Conservation (phyloP, 2,888 invertebrate genomes). For the Abscondita cerata region DNA sequence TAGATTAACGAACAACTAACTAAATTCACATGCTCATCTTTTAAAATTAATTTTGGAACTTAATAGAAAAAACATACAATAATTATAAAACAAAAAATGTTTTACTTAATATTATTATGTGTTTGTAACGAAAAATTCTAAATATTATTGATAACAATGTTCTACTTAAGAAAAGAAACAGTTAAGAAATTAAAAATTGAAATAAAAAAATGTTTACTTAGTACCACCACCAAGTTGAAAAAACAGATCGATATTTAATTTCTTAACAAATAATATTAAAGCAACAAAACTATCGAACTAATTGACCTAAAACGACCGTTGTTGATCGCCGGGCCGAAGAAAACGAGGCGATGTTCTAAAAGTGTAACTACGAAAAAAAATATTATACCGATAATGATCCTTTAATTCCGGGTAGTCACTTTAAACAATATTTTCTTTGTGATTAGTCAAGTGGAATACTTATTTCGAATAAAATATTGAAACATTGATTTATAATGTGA, state of each 20-base stretch:
- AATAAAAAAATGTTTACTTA: no score
- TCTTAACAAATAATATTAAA: slow-evolving; percentile 28
- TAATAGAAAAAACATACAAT: no score
- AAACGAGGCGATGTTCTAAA: neutral
- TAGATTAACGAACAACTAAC: slow-evolving; percentile 25
- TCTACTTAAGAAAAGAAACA: no score
- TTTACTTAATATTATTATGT: no score
- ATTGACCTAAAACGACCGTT: slow-evolving; percentile 26
- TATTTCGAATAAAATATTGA: slow-evolving; percentile 16
- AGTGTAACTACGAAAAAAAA: slow-evolving; percentile 1
- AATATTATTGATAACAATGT: no score
- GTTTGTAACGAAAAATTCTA: no score
- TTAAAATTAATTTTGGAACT: no score
- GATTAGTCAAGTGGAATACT: slow-evolving; percentile 11
- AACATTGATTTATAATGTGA: slow-evolving; percentile 20
- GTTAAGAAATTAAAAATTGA: no score
- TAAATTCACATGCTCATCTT: no score
- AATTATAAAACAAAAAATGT: no score
- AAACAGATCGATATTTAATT: slow-evolving; percentile 22
- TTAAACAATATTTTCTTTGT: slow-evolving; percentile 3
- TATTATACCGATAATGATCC: slow-evolving; percentile 14
- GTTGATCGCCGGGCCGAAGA: slow-evolving; percentile 12
- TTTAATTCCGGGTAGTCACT: slow-evolving; percentile 12
- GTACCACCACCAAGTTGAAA: neutral
- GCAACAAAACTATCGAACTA: slow-evolving; percentile 16